phyloP scores from a whole-genome alignment of 2,113 vertebrate genomes.

The Eptesicus fuscus region DNA sequence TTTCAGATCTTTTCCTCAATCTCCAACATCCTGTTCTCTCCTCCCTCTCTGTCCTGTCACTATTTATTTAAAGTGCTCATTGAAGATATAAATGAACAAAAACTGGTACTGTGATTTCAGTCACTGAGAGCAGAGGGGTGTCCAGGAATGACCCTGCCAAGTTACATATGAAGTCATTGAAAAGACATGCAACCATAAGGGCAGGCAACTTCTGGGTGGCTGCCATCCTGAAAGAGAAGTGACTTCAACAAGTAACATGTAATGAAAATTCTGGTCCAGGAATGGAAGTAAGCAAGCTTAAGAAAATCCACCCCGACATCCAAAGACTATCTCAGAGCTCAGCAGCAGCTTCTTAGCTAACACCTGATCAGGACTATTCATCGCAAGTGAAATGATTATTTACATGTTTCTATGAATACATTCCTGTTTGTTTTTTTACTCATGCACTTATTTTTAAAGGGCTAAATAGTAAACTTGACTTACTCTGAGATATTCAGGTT shows the following conservation, averaged over 20 bases:
- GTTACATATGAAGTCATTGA: constrained; percentile 55
- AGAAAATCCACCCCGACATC: constrained; percentile 36
- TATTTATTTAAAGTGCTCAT: constrained; percentile 42
- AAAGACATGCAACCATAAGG: constrained; percentile 28
- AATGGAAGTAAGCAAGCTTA: constrained; percentile 54
- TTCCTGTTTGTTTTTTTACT: constrained; percentile 46
- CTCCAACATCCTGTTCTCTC: neutral
- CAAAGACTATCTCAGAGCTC: constrained; percentile 46
- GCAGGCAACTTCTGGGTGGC: neutral
- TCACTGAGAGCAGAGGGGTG: constrained; percentile 16
- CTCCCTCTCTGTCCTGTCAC: neutral
- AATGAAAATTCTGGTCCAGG: constrained; percentile 50
- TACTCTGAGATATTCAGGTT: constrained; percentile 68
- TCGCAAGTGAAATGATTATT: constrained; percentile 50
- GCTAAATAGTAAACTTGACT: constrained; percentile 62
- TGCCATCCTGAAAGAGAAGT: constrained; percentile 42
- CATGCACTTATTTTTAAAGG: constrained; percentile 62
- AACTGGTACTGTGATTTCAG: neutral
- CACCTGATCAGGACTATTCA: neutral
- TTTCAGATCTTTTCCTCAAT: constrained; percentile 20
- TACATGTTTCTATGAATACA: constrained; percentile 62
- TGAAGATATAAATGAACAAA: constrained; percentile 11
- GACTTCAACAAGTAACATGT: constrained; percentile 41
- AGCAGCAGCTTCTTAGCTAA: constrained; percentile 22
- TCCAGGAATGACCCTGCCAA: constrained; percentile 39